Evolutionary conservation across 2,113 vertebrate species (phyloP), one percentile per base, ranked within the genome.

Genomic region (Taurulus bubalis): DNA sequence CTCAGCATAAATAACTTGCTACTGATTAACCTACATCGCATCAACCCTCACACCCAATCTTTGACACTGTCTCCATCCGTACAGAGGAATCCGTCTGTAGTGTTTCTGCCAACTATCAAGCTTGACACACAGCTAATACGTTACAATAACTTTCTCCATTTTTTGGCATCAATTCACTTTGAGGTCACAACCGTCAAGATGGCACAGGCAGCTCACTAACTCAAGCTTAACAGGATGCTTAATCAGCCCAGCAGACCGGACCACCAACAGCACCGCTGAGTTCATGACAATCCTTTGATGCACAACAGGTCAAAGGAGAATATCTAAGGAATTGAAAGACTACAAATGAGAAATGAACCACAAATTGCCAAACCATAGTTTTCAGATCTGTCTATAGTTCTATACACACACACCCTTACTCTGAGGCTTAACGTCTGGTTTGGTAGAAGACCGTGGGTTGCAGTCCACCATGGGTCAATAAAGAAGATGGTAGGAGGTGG

Each of bases 401-500:
- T 73, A 58, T 62, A 82, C 80, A 84, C 82, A 79, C 82, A 79
- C 82, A 79, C 83, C 89, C 87, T 84, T 74, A 76, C 80, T 84
- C 88, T 83, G 82, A 90, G 78, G 84, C 69, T 86, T 71, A 55
- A 24, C 24, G 67, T 85, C 76, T 91, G 80, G 85, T 78, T 77
- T 85, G 82, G 64, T 75, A 75, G 63, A 79, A 79, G 85, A 62
- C 62, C 14, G 81, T 86, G 79, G 89, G 83, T 64, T 93, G 87
- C 63, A 85, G 85, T 89, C 76, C 69, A 73, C 70, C 89, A 88
- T 91, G 85, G 90, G 87, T 93, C 90, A 91, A 84, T 38, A 70
- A 62, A 79, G 85, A 71, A 74, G 71, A 83, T 82, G 87, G 87
- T 82, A 86, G 86, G 89, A 90, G 81, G 81, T 87, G 80, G 77